Conservation (phyloP, 2,888 invertebrate species). For the Osedax fenrisi region DNA sequence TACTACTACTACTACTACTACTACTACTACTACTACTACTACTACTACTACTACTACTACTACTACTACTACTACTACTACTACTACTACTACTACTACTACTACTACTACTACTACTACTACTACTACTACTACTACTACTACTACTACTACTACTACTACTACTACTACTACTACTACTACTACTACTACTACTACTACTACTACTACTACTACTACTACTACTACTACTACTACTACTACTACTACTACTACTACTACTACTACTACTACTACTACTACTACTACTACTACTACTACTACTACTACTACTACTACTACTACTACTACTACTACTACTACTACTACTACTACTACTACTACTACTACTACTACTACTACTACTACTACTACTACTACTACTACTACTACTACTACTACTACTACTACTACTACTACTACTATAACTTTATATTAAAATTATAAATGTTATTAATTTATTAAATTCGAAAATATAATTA, state of each 20-base stretch:
- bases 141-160: conserved; percentile 2
- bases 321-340: not conserved
- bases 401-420: not conserved
- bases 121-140: not conserved
- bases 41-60: conserved; percentile 7
- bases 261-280: conserved; percentile 3
- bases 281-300: not conserved
- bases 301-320: not conserved
- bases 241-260: not conserved
- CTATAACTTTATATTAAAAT: too few species aligned
- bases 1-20: not conserved
- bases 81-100: not conserved
- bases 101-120: not conserved
- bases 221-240: not conserved
- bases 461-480: too few species aligned
- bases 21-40: conserved; percentile 7
- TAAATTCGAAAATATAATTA: too few species aligned
- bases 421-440: not conserved
- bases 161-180: not conserved
- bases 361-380: not conserved
- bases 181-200: not conserved
- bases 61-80: conserved; percentile 6
- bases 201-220: not conserved
- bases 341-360: not conserved
- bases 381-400: not conserved